Evolutionary conservation across 2,888 invertebrate genomes (phyloP), one percentile per base, ranked within the genome.

Genomic region (Drosophila kambysellisi): DNA sequence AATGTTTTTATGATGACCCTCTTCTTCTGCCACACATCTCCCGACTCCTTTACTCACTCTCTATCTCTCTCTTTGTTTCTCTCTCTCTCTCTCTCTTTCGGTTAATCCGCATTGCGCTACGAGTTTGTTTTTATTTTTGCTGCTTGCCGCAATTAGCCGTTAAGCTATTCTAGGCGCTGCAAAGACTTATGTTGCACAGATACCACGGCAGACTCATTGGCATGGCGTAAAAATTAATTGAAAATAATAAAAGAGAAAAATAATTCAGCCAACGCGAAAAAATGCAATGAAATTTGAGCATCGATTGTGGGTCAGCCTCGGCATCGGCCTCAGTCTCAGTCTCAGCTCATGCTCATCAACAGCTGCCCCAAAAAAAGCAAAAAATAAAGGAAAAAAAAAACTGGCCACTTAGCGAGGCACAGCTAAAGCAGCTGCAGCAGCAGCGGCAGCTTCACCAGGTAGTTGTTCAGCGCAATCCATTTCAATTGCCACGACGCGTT

Each of bases 1-100:
- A 91, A 89, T 89, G 90, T 77, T 89, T 89, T 88, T 90, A 87
- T 87, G 86, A 87, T 87, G 90, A 87, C 90, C 86, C 83, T 39
- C 30, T 30, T 30, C 51, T 51, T 46, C 4, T 25, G 46, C 25
- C 46, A 30, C 51, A 30, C 51, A 51, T 30, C 30, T 29, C n/a
- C 30, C 17, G 11, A 30, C 51, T 30, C 30, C 51, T n/a, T 30
- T 15, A 8, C 15, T 20, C 12, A 9, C 3, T 17, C 9, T 6
- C 29, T 5, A 3, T 15, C 30, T 1, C 29, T 11, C 17, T n/a
- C 35, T 8, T 35, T 15, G 17, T 17, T 32, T 48, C 30, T 20
- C 51, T 32, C 9, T 11, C 51, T 32, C 9, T 11, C 17, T 33
- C 15, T 32, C 12, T 30, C 15, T 15, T 6, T 43, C 29, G 37